Percentiles rank a stretch among this genome's conserved stretches.
These are phyloP conservation scores for Rhagologus leucostigma DNA, from an alignment of 2,113 vertebrate species.

Conservation along the genomic window DNA sequence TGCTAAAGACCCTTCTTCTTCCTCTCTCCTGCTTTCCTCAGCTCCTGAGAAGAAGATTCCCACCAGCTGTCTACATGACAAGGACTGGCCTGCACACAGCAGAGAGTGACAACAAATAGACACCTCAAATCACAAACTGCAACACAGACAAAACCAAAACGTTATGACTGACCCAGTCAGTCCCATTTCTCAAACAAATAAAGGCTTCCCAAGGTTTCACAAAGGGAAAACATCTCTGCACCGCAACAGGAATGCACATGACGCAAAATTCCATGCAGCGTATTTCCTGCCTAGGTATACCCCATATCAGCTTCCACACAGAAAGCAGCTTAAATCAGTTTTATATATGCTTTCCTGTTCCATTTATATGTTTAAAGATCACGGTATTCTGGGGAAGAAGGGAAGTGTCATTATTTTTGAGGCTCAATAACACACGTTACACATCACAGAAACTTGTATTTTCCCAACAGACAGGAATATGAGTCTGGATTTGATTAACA, in stretches of 20 bases:
- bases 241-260: neutral
- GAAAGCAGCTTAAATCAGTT: neutral
- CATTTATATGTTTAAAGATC: neutral
- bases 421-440: neutral
- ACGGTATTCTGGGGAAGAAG: neutral
- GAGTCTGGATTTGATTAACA: constrained; percentile 47
- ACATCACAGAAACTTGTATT: constrained; percentile 10
- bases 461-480: neutral
- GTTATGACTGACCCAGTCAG: neutral
- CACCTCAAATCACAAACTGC: neutral
- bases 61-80: neutral
- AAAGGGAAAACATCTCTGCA: neutral
- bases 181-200: neutral
- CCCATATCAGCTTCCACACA: neutral
- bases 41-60: neutral
- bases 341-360: neutral
- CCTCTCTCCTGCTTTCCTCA: neutral
- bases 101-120: neutral
- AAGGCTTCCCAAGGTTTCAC: neutral
- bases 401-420: neutral
- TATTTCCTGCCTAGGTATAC: neutral
- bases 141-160: neutral
- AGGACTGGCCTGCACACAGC: neutral
- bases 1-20: neutral
- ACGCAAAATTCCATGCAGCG: neutral